Conservation (phyloP, 2,888 invertebrate genomes). For the Pachycephus smyrnensis region DNA sequence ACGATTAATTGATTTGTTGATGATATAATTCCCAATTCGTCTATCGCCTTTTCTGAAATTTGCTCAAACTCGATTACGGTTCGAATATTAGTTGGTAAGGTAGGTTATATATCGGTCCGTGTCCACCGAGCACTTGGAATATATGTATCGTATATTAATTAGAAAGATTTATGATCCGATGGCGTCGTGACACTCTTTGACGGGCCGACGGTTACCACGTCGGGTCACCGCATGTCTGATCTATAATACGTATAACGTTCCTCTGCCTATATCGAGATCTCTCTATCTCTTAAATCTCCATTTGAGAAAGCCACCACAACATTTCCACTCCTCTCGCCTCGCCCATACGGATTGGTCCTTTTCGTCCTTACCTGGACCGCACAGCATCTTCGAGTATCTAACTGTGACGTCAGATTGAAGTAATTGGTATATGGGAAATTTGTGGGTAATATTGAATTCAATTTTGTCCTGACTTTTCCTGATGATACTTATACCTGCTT, state of each 20-base stretch:
- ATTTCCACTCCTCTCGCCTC: not conserved
- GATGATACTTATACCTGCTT: not conserved
- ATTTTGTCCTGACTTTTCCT: not conserved
- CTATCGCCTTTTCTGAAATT: not conserved
- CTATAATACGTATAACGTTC: not conserved
- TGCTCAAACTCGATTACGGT: not conserved
- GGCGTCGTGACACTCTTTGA: slow-evolving; percentile 26
- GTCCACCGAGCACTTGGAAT: slow-evolving; percentile 11
- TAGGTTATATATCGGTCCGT: not conserved
- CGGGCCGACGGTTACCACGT: slow-evolving; percentile 15
- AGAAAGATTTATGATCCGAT: slow-evolving; percentile 27
- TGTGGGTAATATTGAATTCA: not conserved
- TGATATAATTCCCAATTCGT: not conserved
- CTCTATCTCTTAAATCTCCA: not conserved
- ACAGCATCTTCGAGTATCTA: not conserved
- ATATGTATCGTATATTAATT: slow-evolving; percentile 25
- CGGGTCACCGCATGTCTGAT: slow-evolving; percentile 9
- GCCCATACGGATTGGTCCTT: not conserved
- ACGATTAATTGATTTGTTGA: not conserved
- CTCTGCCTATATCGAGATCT: not conserved
- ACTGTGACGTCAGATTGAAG: not conserved
- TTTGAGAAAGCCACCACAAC: not conserved
- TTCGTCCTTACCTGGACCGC: not conserved
- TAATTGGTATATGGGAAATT: not conserved
- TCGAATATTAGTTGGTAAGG: not conserved